Evolutionary conservation across 1,140 invertebrate species (phyloP).

Genomic region (Drosophila leontia): DNA sequence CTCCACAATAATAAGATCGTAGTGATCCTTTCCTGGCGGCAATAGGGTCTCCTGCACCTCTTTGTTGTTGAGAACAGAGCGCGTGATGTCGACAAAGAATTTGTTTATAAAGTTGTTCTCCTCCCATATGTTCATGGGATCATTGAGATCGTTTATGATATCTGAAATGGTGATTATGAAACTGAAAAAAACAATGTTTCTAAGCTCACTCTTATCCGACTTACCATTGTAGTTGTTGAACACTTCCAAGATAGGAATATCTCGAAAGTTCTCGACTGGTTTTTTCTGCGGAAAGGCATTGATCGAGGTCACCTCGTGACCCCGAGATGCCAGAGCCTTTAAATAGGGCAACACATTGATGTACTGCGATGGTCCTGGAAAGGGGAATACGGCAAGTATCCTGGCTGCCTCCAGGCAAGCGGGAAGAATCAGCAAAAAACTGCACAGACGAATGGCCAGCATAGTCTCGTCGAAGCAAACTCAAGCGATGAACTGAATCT

Average conservation of each 20-base stretch:
- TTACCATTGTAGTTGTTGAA: constrained; percentile 61
- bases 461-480: constrained; percentile 6
- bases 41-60: constrained; percentile 56
- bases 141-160: constrained; percentile 11
- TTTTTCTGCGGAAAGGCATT: constrained; percentile 87
- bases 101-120: constrained; percentile 62
- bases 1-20: constrained; percentile 71
- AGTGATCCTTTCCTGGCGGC: constrained; percentile 50
- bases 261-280: constrained; percentile 67
- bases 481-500: constrained; percentile 39
- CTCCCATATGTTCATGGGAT: constrained; percentile 38
- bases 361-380: constrained; percentile 74
- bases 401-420: constrained; percentile 49
- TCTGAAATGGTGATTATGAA: not conserved
- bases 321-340: constrained; percentile 88
- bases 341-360: constrained; percentile 86
- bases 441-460: constrained; percentile 18
- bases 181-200: too few species aligned
- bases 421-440: constrained; percentile 25
- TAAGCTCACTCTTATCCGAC: not conserved
- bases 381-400: constrained; percentile 74
- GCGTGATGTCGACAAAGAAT: constrained; percentile 43
- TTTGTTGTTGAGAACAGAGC: constrained; percentile 46
- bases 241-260: constrained; percentile 56
- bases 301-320: constrained; percentile 89